Evolutionary conservation across 2,797 vertebrate genomes (phyloP).

Genomic region (Rhodeus uyekii): DNA sequence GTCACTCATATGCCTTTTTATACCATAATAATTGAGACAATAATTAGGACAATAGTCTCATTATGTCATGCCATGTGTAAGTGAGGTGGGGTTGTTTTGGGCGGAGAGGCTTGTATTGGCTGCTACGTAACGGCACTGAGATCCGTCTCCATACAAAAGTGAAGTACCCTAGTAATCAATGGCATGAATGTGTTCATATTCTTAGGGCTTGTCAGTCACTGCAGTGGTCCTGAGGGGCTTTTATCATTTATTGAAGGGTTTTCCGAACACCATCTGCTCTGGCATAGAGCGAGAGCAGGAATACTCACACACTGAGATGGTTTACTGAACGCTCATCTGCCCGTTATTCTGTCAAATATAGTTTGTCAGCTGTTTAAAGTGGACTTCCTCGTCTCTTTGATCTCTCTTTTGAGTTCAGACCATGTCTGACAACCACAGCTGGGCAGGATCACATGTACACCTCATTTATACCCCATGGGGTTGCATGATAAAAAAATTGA

Average conservation of each 20-base stretch:
- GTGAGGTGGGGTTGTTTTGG: not conserved
- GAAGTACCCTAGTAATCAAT: not conserved
- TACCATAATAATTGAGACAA: not conserved
- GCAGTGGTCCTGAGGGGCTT: not conserved
- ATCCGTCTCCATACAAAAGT: not conserved
- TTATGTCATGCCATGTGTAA: not conserved
- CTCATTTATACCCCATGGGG: not conserved
- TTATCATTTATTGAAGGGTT: constrained; percentile 32
- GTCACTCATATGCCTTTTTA: not conserved
- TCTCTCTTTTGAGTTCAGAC: constrained; percentile 12
- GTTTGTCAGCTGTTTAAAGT: constrained; percentile 26
- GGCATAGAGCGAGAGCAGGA: not conserved
- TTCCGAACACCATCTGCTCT: constrained; percentile 12
- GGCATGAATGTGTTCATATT: not conserved
- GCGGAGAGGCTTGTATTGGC: not conserved
- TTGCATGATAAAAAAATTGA: not conserved
- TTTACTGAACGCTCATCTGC: constrained; percentile 41
- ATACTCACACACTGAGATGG: constrained; percentile 43
- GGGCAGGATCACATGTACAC: not conserved
- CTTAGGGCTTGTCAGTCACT: not conserved
- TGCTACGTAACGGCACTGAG: not conserved
- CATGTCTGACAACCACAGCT: not conserved
- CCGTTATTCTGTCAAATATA: constrained; percentile 23
- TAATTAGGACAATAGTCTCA: not conserved
- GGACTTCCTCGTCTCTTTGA: constrained; percentile 35